Evolutionary conservation across 2,888 invertebrate genomes (phyloP), one percentile per base, ranked within the genome.

Genomic region (Pseudanteris insignis): DNA sequence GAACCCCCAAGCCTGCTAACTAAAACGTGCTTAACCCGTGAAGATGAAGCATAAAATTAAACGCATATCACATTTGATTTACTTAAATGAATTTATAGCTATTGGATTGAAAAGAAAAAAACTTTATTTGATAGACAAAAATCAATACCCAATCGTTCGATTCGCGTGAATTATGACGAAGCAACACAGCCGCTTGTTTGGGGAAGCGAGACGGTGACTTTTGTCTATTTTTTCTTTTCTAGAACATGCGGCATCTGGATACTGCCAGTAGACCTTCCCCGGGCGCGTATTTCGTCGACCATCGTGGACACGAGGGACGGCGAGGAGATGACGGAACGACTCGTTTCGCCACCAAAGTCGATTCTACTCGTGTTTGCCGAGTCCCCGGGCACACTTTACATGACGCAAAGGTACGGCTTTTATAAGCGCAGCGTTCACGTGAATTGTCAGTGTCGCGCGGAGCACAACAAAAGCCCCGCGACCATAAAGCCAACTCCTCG

Each of bases 221-320:
- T n/a, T n/a, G n/a, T n/a, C n/a, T n/a, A 74, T 74, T 76, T 66
- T 72, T 70, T 68, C 67, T 12, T 66, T 58, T 67, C 67, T 43
- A 36, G 36, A 55, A 55, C 29, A 32, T 9, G 32, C 55, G 64
- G 64, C 70, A 67, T 70, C 69, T 65, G 63, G 30, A 66, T 68
- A 68, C 70, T 6, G 3, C 26, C 8, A n/a, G 67, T 70, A 41
- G 36, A 34, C 25, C 43, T 30, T 54, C 50, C 51, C 46, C 55
- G 44, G 51, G 59, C 48, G 43, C 38, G 26, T 48, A 34, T 50
- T 43, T 58, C 26, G 10, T 29, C 9, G 46, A 34, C 25, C 30
- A 36, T 11, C 28, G 40, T 43, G n/a, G 28, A 26, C 9, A 21
- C n/a, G 48, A 33, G 30, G 36, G 21, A 29, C 24, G 32, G 24